Evolutionary conservation across 1,140 invertebrate genomes (phyloP), one percentile per base, ranked within the genome.

Genomic region (Centruroides sculpturatus): DNA sequence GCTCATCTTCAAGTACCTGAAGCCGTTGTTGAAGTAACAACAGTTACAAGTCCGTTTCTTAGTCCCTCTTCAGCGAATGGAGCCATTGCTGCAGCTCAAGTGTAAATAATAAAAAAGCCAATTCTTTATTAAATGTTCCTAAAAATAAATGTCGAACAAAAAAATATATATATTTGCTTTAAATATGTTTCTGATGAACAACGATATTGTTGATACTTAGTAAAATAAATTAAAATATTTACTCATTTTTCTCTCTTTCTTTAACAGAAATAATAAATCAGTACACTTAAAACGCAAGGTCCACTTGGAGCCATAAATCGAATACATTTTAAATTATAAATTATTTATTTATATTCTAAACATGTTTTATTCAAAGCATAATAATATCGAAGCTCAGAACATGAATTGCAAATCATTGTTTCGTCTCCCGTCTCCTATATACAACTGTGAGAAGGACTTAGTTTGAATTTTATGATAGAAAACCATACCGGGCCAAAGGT

Each of bases 321-420:
- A 11, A 34, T 54, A 5, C 9, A 54, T 54, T 35, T 54, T 35
- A 34, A 6, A 54, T 34, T 54, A 34, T 8, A 54, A 34, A 34
- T 5, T 34, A 13, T 54, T 49, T 7, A 8, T 35, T 6, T 4
- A 35, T 55, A 35, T 35, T 7, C 5, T 51, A 23, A 34, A 12
- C 46, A 34, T 59, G 35, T 12, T 46, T n/a, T 59, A 12, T 53
- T 13, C 23, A 52, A 53, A 55, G 55, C 47, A 55, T 35, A 34
- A 52, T 55, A 53, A 51, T 59, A 54, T 59, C 12, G 36, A 52
- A 54, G 7, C 10, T 52, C 23, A 52, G 3, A 57, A 9, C 56
- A 58, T 57, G 35, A 62, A 62, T 4, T 56, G 60, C 12, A 63
- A 50, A 47, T 63, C 61, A 12, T 59, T 57, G 48, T 63, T 63